Base-by-base conservation (phyloP, 2,888 invertebrate species). In the Chelonus formosanus region DNA sequence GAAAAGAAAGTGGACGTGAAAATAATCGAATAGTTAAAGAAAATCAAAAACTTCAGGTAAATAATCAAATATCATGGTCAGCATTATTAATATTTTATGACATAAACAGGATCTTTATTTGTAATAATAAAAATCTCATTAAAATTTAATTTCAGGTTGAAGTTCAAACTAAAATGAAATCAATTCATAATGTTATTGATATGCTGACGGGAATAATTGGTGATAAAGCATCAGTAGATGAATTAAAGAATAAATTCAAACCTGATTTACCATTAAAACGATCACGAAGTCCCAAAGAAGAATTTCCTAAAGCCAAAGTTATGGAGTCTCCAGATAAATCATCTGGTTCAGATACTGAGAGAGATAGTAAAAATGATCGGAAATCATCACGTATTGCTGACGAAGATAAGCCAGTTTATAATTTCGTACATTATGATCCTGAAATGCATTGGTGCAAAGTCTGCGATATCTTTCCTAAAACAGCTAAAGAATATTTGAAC, bases 401-500 rank as follows among this genome's bases (percentile, higher is more conserved):
- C 61, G 86, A 84, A 60, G 70, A 77, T 4, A 85, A 82, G 70
- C 84, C 85, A 59, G 87, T 88, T 81, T 90, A 88, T 83, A 94
- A 93, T 88, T 92, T 91, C 78, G 90, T 93, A 61, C 92, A 93
- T 85, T 95, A 93, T 80, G 95, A 95, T 84, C 93, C 94, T 0
- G 94, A 94, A 85, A 90, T 93, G 88, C 94, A 95, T 82, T 95
- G 95, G 95, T 95, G 95, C 82, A 88, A 93, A 63, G 89, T 91
- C 57, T 95, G 95, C 85, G 91, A 93, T 82, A 91, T 92, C 75
- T 95, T 95, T 84, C 95, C 95, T 40, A 90, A 92, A 78, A 93
- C 94, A 3, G 94, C 94, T 59, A 93, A 94, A 83, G 93, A 94
- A 82, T 93, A 92, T 82, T 85, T 95, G 74, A 90, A 91, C 83